These are phyloP conservation scores for Manis javanica DNA, from an alignment of 2,797 vertebrate species.

Conservation along the genomic window DNA sequence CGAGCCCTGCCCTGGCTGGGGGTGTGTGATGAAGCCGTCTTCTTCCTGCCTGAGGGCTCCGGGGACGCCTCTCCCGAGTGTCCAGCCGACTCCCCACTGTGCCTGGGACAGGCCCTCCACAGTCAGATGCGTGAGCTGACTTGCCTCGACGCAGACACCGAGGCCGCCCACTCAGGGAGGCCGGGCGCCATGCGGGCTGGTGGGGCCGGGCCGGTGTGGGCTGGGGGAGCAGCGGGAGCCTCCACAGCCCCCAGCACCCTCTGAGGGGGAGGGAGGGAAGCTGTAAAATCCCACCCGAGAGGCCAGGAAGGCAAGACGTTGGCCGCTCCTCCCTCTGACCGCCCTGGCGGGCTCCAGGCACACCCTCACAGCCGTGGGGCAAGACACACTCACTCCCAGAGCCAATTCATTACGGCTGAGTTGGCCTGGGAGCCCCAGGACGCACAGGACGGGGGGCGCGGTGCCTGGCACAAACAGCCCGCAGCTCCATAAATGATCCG, in stretches of 20 bases:
- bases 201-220: fast-evolving
- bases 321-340: background rate
- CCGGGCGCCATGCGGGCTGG: background rate
- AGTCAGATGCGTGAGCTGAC: background rate
- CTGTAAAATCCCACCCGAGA: fast-evolving
- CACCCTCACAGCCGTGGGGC: background rate
- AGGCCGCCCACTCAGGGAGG: background rate
- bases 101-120: background rate
- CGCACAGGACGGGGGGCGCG: too few species aligned
- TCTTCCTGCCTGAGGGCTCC: background rate
- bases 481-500: fast-evolving
- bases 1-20: fast-evolving
- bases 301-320: fast-evolving
- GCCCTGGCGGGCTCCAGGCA: background rate
- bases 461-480: background rate
- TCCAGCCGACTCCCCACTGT: background rate
- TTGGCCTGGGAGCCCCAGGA: background rate
- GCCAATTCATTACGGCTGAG: background rate
- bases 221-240: too few species aligned
- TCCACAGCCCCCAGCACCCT: background rate
- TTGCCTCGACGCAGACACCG: background rate
- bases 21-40: background rate
- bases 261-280: background rate
- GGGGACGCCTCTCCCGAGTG: background rate
- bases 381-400: background rate